phyloP scores from a whole-genome alignment of 1,140 invertebrate species.

The Epicauta chinensis region DNA sequence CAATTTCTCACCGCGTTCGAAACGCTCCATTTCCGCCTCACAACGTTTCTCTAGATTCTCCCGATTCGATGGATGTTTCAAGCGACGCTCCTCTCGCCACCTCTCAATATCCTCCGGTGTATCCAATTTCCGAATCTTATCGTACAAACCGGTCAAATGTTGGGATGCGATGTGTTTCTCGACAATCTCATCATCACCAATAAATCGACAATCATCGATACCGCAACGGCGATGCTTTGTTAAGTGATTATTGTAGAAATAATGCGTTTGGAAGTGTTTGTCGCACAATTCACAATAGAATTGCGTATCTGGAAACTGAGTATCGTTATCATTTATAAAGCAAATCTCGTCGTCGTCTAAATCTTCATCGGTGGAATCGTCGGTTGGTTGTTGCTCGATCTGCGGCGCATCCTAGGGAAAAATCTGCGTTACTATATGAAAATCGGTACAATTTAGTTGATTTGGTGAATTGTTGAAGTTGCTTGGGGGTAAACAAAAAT shows the following conservation, averaged over 20 bases:
- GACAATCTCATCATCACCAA: constrained; percentile 70
- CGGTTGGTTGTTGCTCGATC: not conserved
- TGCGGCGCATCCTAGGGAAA: no score
- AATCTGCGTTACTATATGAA: not conserved
- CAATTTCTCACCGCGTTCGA: constrained; percentile 62
- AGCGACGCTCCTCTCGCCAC: constrained; percentile 75
- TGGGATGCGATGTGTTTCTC: constrained; percentile 74
- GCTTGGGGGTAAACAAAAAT: not conserved
- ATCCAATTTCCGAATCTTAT: constrained; percentile 64
- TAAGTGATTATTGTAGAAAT: constrained; percentile 58
- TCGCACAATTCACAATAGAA: constrained; percentile 69
- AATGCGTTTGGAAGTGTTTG: constrained; percentile 54
- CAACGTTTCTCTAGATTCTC: constrained; percentile 62
- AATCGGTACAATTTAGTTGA: not conserved
- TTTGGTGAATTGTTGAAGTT: not conserved
- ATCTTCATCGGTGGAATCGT: constrained; percentile 18
- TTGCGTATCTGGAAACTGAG: not conserved
- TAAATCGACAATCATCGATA: constrained; percentile 73
- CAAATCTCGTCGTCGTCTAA: not conserved
- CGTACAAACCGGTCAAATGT: constrained; percentile 70
- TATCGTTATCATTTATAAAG: not conserved
- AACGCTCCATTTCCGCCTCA: constrained; percentile 56
- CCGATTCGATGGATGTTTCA: constrained; percentile 61
- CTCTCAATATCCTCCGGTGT: constrained; percentile 73
- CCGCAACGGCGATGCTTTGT: constrained; percentile 66